Evolutionary conservation across 2,113 vertebrate species (phyloP).

Genomic region (Lycocorax pyrrhopterus): DNA sequence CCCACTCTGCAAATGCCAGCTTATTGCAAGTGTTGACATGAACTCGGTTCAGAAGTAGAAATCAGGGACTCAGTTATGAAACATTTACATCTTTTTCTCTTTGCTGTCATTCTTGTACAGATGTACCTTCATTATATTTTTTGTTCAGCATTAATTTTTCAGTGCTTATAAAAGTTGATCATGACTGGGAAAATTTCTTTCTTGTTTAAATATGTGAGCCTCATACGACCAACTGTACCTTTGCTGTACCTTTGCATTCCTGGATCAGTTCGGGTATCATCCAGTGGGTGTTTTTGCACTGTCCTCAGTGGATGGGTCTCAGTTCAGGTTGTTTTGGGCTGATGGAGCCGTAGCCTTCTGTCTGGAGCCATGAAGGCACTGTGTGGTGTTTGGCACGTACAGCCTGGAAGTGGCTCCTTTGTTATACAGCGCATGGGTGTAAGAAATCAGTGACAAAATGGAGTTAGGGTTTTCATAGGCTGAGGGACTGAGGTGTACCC

Average conservation of each 20-base stretch:
- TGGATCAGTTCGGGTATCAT: not conserved
- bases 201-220: not conserved
- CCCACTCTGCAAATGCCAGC: not conserved
- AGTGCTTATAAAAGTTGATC: not conserved
- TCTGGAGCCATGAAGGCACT: not conserved
- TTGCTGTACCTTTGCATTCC: not conserved
- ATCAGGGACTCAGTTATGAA: not conserved
- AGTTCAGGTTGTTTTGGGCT: not conserved
- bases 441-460: not conserved
- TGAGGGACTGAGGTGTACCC: not conserved
- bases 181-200: not conserved
- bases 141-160: not conserved
- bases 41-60: not conserved
- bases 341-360: not conserved
- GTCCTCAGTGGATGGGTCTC: not conserved
- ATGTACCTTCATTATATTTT: not conserved
- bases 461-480: not conserved
- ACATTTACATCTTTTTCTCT: not conserved
- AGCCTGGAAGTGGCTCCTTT: not conserved
- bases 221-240: not conserved
- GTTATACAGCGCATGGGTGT: not conserved
- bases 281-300: not conserved
- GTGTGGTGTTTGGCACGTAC: not conserved
- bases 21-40: not conserved
- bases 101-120: not conserved